Percentiles rank a stretch among this genome's conserved stretches.
These are phyloP conservation scores for Trachelus iudaicus DNA, from an alignment of 2,888 invertebrate genomes.

Conservation along the genomic window DNA sequence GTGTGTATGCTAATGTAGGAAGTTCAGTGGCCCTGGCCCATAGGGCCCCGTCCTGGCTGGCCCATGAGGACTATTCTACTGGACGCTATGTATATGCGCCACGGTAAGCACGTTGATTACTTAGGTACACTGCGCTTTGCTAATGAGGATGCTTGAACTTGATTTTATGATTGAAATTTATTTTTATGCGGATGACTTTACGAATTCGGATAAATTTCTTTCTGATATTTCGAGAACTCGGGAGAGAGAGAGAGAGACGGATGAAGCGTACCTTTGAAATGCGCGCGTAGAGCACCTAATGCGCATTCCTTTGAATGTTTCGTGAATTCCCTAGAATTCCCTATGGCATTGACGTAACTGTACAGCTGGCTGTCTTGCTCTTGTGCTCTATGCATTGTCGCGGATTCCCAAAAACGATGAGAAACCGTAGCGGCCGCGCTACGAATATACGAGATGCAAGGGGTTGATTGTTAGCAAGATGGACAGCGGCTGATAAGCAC, in stretches of 20 bases:
- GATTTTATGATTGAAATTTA: not conserved
- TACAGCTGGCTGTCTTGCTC: not conserved
- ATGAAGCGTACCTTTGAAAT: not conserved
- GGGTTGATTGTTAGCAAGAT: constrained; percentile 1
- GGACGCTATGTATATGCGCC: not conserved
- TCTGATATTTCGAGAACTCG: too few relatives aligned
- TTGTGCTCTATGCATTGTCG: too few relatives aligned
- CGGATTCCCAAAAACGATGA: too few relatives aligned
- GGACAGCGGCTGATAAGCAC: constrained; percentile 5
- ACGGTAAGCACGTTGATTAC: not conserved
- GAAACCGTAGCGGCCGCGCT: not conserved
- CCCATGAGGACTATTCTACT: not conserved
- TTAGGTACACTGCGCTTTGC: not conserved
- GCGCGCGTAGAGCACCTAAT: not conserved
- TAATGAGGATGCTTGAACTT: not conserved
- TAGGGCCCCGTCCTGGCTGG: not conserved
- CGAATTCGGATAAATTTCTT: not conserved
- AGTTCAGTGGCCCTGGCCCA: constrained; percentile 11
- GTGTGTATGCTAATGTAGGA: constrained; percentile 5
- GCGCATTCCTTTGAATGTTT: not conserved
- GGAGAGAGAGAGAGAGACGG: not conserved
- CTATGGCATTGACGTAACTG: too few relatives aligned
- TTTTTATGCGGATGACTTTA: not conserved
- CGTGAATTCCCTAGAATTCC: not conserved
- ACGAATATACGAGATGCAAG: not conserved